Evolutionary conservation across 2,113 vertebrate species (phyloP).

Genomic region (Girardinichthys multiradiatus): DNA sequence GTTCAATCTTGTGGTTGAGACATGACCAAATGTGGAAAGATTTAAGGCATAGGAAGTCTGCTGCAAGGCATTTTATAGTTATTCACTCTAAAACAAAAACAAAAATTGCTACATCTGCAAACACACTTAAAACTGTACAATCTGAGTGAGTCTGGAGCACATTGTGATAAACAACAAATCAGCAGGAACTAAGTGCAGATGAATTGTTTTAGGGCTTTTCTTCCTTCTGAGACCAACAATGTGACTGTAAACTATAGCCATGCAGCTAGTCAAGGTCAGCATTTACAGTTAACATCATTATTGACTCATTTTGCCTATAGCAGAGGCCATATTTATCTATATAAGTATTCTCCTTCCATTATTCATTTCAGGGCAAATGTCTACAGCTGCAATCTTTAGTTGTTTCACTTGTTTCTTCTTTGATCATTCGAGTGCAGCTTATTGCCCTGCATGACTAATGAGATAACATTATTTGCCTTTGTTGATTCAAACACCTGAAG

Average conservation of each 20-base stretch:
- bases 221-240: constrained; percentile 22
- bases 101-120: constrained; percentile 5
- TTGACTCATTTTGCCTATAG: constrained; percentile 40
- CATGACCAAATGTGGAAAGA: no score
- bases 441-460: constrained; percentile 31
- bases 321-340: constrained; percentile 53
- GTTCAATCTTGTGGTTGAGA: no score
- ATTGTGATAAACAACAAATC: constrained; percentile 13
- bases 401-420: constrained; percentile 42
- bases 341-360: constrained; percentile 57
- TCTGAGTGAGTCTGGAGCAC: neutral
- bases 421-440: constrained; percentile 22
- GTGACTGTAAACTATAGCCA: constrained; percentile 39
- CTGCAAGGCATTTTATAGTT: no score
- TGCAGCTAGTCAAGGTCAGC: constrained; percentile 52
- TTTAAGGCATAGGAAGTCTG: no score
- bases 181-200: constrained; percentile 23
- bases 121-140: constrained; percentile 18
- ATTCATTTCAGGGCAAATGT: constrained; percentile 53
- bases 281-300: constrained; percentile 18
- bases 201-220: constrained; percentile 23
- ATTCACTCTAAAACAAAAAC: no score
- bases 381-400: constrained; percentile 31
- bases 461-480: constrained; percentile 1
- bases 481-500: neutral